phyloP scores from a whole-genome alignment of 2,113 vertebrate genomes.

The Paraplagusia blochii region DNA sequence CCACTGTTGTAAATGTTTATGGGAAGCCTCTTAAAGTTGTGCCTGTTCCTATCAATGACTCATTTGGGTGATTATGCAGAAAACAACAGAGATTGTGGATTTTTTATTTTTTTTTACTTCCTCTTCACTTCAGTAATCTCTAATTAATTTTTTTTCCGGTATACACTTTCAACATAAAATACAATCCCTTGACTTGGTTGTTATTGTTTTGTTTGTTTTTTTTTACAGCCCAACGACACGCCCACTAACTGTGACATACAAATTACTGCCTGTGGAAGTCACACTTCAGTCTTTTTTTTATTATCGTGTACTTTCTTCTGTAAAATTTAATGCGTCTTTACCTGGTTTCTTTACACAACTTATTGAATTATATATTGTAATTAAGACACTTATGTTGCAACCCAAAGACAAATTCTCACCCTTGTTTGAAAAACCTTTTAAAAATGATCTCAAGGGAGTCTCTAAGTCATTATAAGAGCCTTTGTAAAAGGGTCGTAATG shows the following conservation, averaged over 20 bases:
- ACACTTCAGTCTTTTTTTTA: neutral
- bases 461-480: constrained; percentile 54
- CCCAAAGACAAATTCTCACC: constrained; percentile 35
- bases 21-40: constrained; percentile 20
- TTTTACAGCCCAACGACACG: neutral
- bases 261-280: constrained; percentile 1
- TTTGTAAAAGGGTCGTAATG: constrained; percentile 50
- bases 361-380: constrained; percentile 20
- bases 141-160: constrained; percentile 62
- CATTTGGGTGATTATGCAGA: constrained; percentile 49
- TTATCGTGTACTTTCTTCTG: neutral
- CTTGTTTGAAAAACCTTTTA: constrained; percentile 32
- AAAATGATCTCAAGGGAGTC: constrained; percentile 27
- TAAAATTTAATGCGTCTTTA: neutral
- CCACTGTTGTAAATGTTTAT: constrained; percentile 23
- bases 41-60: constrained; percentile 47
- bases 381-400: constrained; percentile 25
- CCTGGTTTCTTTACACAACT: neutral
- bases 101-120: constrained; percentile 11
- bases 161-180: constrained; percentile 40
- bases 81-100: constrained; percentile 3
- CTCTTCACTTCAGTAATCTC: constrained; percentile 34
- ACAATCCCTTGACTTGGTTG: constrained; percentile 26
- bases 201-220: constrained; percentile 38
- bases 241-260: constrained; percentile 20